These are phyloP conservation scores for Petrolisthes manimaculis DNA, from an alignment of 2,888 invertebrate species.

Conservation along the genomic window DNA sequence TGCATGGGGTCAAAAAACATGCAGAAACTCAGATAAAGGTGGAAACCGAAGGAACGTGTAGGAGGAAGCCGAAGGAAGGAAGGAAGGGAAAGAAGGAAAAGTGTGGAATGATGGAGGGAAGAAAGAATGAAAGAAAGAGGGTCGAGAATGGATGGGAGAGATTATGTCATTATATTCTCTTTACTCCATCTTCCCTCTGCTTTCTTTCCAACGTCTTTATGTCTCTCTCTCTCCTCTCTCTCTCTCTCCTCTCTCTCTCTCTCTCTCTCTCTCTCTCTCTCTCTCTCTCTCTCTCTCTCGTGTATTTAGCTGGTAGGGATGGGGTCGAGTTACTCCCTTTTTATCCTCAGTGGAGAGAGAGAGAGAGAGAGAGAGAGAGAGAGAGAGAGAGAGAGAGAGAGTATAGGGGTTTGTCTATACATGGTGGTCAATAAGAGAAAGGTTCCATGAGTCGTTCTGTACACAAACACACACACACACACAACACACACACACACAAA, in stretches of 20 bases:
- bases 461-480: background rate
- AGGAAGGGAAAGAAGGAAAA: too few species aligned
- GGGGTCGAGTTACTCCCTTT: too few species aligned
- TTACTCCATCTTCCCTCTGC: background rate
- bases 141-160: background rate
- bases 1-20: background rate
- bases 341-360: background rate
- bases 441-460: background rate
- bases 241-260: background rate
- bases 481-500: background rate
- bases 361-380: slow-evolving; percentile 1
- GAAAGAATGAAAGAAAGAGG: background rate
- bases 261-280: background rate
- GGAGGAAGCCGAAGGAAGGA: background rate
- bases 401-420: background rate
- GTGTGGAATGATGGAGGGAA: too few species aligned
- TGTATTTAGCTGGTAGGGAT: too few species aligned
- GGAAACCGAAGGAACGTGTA: background rate
- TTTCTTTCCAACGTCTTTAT: background rate
- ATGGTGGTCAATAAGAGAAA: background rate
- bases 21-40: background rate
- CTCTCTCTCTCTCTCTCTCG: background rate
- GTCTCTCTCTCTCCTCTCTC: background rate
- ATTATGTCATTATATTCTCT: background rate
- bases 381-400: slow-evolving; percentile 1